Evolutionary conservation across 2,888 invertebrate species (phyloP), one percentile per base, ranked within the genome.

Genomic region (Hypena proboscidalis): DNA sequence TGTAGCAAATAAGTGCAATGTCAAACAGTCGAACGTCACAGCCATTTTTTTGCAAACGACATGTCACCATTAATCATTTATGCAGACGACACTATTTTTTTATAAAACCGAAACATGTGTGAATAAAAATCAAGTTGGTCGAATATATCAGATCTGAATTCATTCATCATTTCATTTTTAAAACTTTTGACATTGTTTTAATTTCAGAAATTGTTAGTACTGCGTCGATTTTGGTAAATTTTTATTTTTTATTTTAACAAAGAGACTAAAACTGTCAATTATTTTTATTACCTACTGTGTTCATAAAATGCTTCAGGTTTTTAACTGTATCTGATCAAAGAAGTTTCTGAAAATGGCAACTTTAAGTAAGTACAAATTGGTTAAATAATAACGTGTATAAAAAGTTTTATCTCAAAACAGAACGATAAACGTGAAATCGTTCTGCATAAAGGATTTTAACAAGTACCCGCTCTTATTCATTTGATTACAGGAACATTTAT

Each of bases 1-100:
- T 56, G 39, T 38, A 57, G 57, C 49, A 59, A 57, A 47, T 27
- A 35, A 59, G 39, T 38, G 48, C 48, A 34, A 54, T 44, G 34
- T 57, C 40, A 57, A 42, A 59, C 38, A 44, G 48, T 53, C 37
- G 42, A 37, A 50, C 36, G 39, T 46, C 42, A 41, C 7, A 42
- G 34, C 19, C 36, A 43, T 40, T 31, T 58, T 58, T 59, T 59
- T 59, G 48, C 35, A 25, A 40, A 26, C 21, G 20, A 10, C 20
- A 17, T 30, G 43, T 43, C 51, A 38, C 22, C 48, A 44, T 60
- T 50, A 26, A 60, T 60, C 45, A 52, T 41, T 3, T 17, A 29
- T 38, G 31, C 7, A 29, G 27, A 40, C 26, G 15, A 44, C 38
- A 36, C 46, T 10, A 17, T 14, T 45, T 43, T 43, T 39, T 46